Conservation (phyloP, 2,113 vertebrate species). For the Corynorhinus townsendii region DNA sequence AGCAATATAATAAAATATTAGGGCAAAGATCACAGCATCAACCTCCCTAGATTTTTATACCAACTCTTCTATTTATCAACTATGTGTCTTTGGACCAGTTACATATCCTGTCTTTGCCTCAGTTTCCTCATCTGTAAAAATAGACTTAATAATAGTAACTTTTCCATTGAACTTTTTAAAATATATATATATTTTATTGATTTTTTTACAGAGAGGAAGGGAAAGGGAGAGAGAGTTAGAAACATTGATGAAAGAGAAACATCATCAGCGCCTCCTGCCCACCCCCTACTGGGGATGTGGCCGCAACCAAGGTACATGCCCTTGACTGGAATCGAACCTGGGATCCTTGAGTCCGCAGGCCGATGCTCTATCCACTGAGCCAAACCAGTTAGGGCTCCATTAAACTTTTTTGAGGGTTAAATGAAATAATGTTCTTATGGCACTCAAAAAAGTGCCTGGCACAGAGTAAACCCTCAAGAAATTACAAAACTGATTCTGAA, state of each 20-base stretch:
- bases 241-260: no score
- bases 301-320: no score
- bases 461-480: background rate
- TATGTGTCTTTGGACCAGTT: background rate
- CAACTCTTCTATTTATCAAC: background rate
- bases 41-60: background rate
- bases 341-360: no score
- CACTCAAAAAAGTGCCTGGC: background rate
- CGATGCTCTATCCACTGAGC: no score
- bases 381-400: no score
- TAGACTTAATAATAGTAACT: background rate
- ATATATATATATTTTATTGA: no score
- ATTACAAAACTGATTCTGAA: background rate
- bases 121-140: constrained; percentile 21
- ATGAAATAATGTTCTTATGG: background rate
- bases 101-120: background rate
- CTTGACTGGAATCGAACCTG: no score
- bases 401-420: background rate
- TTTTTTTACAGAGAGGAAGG: no score
- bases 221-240: no score
- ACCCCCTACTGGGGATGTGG: no score
- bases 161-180: background rate
- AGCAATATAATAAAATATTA: background rate
- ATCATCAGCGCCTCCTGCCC: no score
- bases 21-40: background rate